phyloP scores from a whole-genome alignment of 1,140 invertebrate genomes.

The Drosophila pruinosa region DNA sequence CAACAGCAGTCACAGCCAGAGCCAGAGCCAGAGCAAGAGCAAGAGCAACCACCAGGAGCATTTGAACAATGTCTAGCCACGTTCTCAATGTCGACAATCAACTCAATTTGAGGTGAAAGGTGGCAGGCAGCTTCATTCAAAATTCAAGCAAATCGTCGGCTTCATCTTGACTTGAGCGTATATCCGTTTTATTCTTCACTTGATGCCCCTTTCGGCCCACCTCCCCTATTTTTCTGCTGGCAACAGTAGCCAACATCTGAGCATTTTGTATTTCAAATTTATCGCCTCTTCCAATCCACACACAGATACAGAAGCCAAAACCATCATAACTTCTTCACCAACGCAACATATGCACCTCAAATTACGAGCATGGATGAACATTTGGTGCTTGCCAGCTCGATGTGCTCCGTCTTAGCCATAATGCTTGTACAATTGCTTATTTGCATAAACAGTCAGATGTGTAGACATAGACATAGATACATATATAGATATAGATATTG shows the following conservation, averaged over 20 bases:
- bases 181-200: conserved; percentile 20
- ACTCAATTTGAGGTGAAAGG: conserved; percentile 59
- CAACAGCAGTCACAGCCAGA: not conserved
- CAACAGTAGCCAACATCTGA: conserved; percentile 51
- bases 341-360: conserved; percentile 3
- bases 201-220: not conserved
- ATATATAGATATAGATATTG: not conserved
- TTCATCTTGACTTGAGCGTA: not conserved
- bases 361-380: conserved; percentile 19
- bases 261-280: conserved; percentile 68
- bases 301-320: not conserved
- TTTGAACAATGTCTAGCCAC: conserved; percentile 43
- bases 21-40: not conserved
- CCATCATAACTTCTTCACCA: conserved; percentile 13
- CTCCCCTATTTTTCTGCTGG: not conserved
- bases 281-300: conserved; percentile 45
- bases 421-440: conserved; percentile 40
- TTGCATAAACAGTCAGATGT: conserved; percentile 66
- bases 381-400: conserved; percentile 16
- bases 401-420: conserved; percentile 7
- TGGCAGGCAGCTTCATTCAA: conserved; percentile 37
- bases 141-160: conserved; percentile 46
- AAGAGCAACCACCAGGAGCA: conserved; percentile 36
- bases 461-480: not conserved
- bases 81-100: conserved; percentile 72